Base-by-base conservation (phyloP, 1,140 invertebrate genomes). In the Varroa destructor region DNA sequence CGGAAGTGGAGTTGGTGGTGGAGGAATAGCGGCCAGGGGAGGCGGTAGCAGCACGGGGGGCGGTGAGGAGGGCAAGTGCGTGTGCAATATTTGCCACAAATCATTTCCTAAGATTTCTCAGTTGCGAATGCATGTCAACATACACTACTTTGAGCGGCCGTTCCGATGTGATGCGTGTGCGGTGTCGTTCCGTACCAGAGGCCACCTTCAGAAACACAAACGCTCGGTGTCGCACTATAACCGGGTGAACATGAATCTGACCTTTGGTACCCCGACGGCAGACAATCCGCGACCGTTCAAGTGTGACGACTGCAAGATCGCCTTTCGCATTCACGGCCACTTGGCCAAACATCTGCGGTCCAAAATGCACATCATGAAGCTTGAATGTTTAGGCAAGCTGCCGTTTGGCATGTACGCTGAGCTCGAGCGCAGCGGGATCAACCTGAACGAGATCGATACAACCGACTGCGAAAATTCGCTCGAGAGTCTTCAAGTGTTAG, bases 351-450 rank as follows among this genome's bases (percentile, higher is more conserved):
- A 98, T 83, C 82, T 97, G 56, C 85, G 93, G 55, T 95, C 92
- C 46, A 97, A 97, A 83, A 90, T 91, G 85, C 95, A 99, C 78
- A 93, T 97, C 40, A 92, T 93, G 86, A 88, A 90, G 77, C 82
- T 97, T 56, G 93, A 97, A 79, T 92, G 89, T 79, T 80, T 93
- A 43, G 82, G 89, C 86, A 97, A 96, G 81, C 79, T 98, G 73
- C 93, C 93, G 0, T 93, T 93, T 77, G 93, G 93, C n/a, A 91
- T 91, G 43, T 96, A 92, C 78, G 91, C 91, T 42, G 91, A 94
- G 81, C 88, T 96, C 77, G 93, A 96, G 80, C 83, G 91, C 42
- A 89, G 88, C 36, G 89, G 91, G 56, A 85, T 92, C 57, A 90
- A 90, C 80, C 83, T 93, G 73, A 93, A 90, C 74, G 91, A 93